Evolutionary conservation across 2,888 invertebrate species (phyloP), one percentile per base, ranked within the genome.

Genomic region (Lithophane semibrunnea): DNA sequence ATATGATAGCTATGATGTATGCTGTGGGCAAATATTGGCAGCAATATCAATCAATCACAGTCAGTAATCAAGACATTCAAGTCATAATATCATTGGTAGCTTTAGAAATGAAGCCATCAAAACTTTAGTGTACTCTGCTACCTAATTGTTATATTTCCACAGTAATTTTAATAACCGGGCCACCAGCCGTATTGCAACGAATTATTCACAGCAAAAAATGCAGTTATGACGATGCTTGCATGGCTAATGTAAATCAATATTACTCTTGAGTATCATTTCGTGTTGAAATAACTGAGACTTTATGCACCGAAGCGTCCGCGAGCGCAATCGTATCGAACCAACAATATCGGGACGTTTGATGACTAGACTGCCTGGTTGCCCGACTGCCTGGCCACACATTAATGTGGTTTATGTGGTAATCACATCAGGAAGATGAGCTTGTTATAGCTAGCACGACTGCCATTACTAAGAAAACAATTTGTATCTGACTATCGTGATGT

Each of bases 171-270:
- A 44, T 65, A 74, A 81, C 58, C 75, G 37, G 52, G 78, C 58
- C 65, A 65, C 21, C n/a, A 56, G 13, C 8, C 16, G 16, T n/a
- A 49, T 77, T 65, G 69, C 65, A 44, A n/a, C 49, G 69, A 79
- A 42, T 68, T 29, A 44, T 29, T 16, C 42, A 64, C 47, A 7
- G 66, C 49, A 54, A 78, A 69, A 68, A 81, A 69, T 42, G 18
- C n/a, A 60, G 54, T 52, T 61, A 58, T 60, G 47, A 56, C 65
- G n/a, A 44, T 37, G 60, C 54, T 56, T 60, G 60, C 42, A 66
- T 29, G 29, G 54, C 44, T 71, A 71, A 72, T 75, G 75, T 67
- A 82, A 84, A 84, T 82, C 76, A 81, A 85, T 82, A 82, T 77
- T 66, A 65, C 56, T 73, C 66, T 64, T 54, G 60, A 74, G 82